Evolutionary conservation across 2,888 invertebrate genomes (phyloP), one percentile per base, ranked within the genome.

Genomic region (Aquatica leii): DNA sequence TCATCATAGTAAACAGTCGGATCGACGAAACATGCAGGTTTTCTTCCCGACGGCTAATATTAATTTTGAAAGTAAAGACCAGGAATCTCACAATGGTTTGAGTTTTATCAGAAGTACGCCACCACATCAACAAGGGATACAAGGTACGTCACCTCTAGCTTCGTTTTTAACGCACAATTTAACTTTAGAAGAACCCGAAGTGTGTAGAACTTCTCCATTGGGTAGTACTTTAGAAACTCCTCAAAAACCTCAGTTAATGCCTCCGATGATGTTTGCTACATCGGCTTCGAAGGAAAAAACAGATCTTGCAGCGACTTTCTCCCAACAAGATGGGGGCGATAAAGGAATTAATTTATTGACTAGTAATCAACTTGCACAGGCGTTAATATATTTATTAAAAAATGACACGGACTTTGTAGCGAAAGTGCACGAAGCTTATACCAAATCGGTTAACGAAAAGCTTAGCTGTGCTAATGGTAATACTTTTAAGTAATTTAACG

Each of bases 401-500:
- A 92, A 92, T 81, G 95, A 97, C 81, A 86, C 91, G 31, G 92
- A 93, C 71, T 97, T 97, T 83, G 88, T 95, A 34, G 90, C 90
- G 77, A 94, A 93, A 81, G 84, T 97, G 67, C 95, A 97, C 78
- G 94, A 96, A 82, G 96, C 94, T 57, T 97, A 97, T 79, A 90
- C 95, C 14, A 93, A 94, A 82, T 92, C 93, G 31, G 91, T 93
- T 76, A 86, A 90, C 77, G 91, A 92, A 66, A 80, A 74, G 52
- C 51, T 65, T 43, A 65, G 55, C 50, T 56, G 41, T 24, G 37
- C 60, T 49, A 62, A 56, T 35, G 56, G 61, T 20, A 64, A 60
- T 31, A 34, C 41, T 18, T 37, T 59, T 37, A 64, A 64, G 56
- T 64, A 64, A 64, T 48, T 63, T 12, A 15, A 21, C 4, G 6